Evolutionary conservation across 37 sponge, comb jelly and placozoan genomes (phyloP), one percentile per base, ranked within the genome.

Genomic region (Cliona cf. orientalis): DNA sequence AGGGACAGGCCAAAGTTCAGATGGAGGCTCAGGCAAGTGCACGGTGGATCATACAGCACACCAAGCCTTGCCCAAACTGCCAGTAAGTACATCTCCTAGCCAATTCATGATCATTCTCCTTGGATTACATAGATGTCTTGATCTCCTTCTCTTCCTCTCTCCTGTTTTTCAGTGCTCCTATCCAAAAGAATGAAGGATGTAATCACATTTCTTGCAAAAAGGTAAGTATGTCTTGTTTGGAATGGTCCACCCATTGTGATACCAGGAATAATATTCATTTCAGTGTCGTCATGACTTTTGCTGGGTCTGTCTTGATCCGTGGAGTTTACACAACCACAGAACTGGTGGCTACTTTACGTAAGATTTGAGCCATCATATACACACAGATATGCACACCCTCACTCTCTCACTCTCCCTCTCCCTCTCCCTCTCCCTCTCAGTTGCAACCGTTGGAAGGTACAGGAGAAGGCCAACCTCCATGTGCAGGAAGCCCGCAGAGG

Each of bases 321-420:
- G 93, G 93, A 58, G 49, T 14, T 34, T 75, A 0, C 93, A 92
- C 76, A 80, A 66, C 59, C 63, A 83, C 31, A 75, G 65, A 32
- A 92, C 93, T 28, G 93, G 93, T 49, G 93, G 93, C 38, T 92
- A 92, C 57, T 92, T 88, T 77, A 78, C 67, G 84, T 90, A 40
- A 85, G 91, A 46, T 17, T 41, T 3, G 9, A 57, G 3, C 14
- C 35, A 23, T 14, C 46, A 43, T 23, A 39, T 25, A 17, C 42
- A 7, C 41, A 37, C 55, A 11, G 17, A 5, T 66, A 34, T 44
- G 22, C 19, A 3, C 43, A 9, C 46, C 66, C 28, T 78, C 46
- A 40, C 66, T 77, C 43, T 3, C 46, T 65, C 45, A 40, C 66
- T 62, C 44, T 33, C 69, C 55, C 80, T 55, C 55, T 49, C 69